Conservation (phyloP, 2,113 vertebrate genomes). For the Rutilus rutilus region DNA sequence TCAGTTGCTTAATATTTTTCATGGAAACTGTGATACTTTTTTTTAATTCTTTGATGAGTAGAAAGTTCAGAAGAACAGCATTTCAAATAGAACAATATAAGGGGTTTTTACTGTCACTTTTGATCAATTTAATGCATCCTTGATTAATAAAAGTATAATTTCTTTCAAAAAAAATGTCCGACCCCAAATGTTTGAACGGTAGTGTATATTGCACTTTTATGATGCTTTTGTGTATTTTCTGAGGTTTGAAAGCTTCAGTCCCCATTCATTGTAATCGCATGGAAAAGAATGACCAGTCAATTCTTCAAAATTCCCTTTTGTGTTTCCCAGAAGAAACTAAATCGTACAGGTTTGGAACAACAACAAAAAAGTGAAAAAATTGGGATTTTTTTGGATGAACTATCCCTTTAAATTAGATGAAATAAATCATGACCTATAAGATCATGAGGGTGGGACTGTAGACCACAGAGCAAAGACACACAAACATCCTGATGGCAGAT, state of each 20-base stretch:
- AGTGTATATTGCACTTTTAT: too few relatives aligned
- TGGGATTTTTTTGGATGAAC: neutral
- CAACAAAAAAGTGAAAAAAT: too few relatives aligned
- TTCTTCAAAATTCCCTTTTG: neutral
- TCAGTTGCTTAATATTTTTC: neutral
- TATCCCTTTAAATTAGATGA: conserved; percentile 1
- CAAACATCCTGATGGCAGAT: neutral
- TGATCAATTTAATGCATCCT: too few relatives aligned
- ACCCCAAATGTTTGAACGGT: neutral
- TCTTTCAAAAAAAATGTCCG: too few relatives aligned
- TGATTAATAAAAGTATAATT: neutral
- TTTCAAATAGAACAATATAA: neutral
- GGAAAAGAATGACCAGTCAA: neutral
- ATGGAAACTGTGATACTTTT: neutral
- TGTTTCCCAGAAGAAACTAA: neutral
- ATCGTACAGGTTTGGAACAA: neutral
- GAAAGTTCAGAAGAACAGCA: too few relatives aligned
- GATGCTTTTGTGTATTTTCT: too few relatives aligned
- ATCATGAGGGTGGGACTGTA: conserved; percentile 11
- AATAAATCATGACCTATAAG: neutral
- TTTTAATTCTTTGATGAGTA: neutral
- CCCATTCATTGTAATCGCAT: neutral
- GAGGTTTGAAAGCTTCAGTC: neutral
- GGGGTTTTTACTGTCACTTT: too few relatives aligned
- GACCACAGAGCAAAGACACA: neutral